phyloP scores from a whole-genome alignment of 2,888 invertebrate genomes.

The Microctonus hyperodae region DNA sequence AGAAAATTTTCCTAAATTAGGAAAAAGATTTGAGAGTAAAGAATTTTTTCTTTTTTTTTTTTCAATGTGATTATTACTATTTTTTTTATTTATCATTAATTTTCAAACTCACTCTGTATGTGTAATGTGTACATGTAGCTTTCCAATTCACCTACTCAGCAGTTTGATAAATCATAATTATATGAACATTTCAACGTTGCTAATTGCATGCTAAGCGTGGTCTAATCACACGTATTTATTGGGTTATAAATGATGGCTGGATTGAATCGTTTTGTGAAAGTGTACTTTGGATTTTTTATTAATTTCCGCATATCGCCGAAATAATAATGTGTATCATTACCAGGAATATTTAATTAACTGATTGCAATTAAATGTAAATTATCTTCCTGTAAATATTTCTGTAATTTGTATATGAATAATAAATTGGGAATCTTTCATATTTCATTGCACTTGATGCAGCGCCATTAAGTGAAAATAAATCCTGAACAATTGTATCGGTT shows the following conservation, averaged over 20 bases:
- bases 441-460: conserved; percentile 9
- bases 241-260: not conserved
- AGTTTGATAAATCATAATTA: conserved; percentile 1
- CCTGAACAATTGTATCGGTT: conserved; percentile 23
- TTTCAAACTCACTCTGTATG: no score
- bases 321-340: not conserved
- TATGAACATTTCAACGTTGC: conserved; percentile 42
- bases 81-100: no score
- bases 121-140: no score
- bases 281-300: conserved; percentile 7
- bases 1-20: no score
- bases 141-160: not conserved
- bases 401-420: not conserved
- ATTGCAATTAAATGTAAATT: no score
- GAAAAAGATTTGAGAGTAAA: no score
- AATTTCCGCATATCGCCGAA: not conserved
- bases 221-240: conserved; percentile 40
- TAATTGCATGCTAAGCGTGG: conserved; percentile 61
- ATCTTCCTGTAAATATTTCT: not conserved
- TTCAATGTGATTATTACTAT: no score
- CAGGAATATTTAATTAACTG: no score
- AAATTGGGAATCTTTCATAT: not conserved
- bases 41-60: no score
- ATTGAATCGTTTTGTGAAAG: conserved; percentile 6
- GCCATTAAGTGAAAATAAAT: conserved; percentile 20